phyloP scores from a whole-genome alignment of 2,797 vertebrate species.

The Morelia viridis region DNA sequence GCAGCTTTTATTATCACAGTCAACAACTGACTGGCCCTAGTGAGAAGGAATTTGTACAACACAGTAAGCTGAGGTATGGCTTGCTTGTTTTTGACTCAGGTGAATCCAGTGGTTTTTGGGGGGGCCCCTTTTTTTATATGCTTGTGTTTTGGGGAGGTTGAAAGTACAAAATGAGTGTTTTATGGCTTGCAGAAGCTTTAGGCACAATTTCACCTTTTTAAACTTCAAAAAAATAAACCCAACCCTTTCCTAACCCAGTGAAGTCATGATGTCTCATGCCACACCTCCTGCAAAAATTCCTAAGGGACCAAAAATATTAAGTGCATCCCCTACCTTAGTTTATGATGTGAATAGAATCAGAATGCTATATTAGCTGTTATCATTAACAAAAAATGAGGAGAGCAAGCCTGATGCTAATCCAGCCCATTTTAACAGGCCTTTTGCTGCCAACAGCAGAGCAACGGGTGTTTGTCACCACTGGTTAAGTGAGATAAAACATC shows the following conservation, averaged over 20 bases:
- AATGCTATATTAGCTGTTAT: not conserved
- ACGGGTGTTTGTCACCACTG: not conserved
- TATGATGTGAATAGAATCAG: not conserved
- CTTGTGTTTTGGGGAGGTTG: not conserved
- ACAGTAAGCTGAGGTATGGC: not conserved
- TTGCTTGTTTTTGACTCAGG: not conserved
- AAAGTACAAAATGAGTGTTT: not conserved
- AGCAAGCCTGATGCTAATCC: not conserved
- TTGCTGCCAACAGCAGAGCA: not conserved
- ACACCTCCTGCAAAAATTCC: not conserved
- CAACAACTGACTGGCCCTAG: not conserved
- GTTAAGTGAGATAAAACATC: constrained; percentile 3
- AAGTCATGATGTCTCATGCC: not conserved
- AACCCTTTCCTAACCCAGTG: not conserved
- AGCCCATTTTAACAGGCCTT: not conserved
- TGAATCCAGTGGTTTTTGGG: not conserved
- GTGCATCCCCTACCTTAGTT: not conserved
- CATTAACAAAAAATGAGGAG: not conserved
- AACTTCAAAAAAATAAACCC: not conserved
- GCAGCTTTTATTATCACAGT: not conserved
- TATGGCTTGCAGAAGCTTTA: not conserved
- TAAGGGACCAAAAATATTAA: not conserved
- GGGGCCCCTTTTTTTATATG: not conserved
- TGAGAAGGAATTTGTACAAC: not conserved
- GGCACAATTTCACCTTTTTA: not conserved